phyloP scores from a whole-genome alignment of 2,113 vertebrate species.

The Meles meles region DNA sequence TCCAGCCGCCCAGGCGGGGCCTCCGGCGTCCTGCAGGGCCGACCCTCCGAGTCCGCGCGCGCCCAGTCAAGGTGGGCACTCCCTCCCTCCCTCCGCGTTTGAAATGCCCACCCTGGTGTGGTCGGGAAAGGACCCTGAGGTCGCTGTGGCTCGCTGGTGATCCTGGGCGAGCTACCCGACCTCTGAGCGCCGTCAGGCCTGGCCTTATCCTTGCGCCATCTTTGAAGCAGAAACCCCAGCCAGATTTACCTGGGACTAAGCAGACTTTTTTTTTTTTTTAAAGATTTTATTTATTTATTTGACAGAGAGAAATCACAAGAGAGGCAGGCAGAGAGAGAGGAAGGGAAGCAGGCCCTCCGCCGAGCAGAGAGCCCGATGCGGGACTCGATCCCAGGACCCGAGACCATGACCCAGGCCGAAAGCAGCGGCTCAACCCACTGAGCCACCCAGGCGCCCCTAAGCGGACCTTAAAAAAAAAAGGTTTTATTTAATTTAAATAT shows the following conservation, averaged over 20 bases:
- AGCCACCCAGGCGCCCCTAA: too few species aligned
- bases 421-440: too few species aligned
- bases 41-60: neutral
- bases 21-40: rapidly evolving
- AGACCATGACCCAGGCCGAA: too few species aligned
- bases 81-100: neutral
- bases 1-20: neutral
- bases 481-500: neutral
- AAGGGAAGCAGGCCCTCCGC: too few species aligned
- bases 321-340: too few species aligned
- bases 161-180: rapidly evolving
- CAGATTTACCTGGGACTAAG: neutral
- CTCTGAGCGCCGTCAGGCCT: neutral
- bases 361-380: too few species aligned
- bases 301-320: too few species aligned
- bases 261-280: too few species aligned
- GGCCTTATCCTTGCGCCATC: neutral
- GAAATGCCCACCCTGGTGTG: neutral
- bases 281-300: too few species aligned
- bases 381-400: too few species aligned
- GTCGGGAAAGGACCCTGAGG: neutral
- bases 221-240: neutral
- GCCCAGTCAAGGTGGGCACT: neutral
- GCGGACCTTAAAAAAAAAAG: neutral
- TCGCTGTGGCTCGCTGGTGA: neutral